Evolutionary conservation across 2,888 invertebrate genomes (phyloP).

Genomic region (Phytoseiulus persimilis): DNA sequence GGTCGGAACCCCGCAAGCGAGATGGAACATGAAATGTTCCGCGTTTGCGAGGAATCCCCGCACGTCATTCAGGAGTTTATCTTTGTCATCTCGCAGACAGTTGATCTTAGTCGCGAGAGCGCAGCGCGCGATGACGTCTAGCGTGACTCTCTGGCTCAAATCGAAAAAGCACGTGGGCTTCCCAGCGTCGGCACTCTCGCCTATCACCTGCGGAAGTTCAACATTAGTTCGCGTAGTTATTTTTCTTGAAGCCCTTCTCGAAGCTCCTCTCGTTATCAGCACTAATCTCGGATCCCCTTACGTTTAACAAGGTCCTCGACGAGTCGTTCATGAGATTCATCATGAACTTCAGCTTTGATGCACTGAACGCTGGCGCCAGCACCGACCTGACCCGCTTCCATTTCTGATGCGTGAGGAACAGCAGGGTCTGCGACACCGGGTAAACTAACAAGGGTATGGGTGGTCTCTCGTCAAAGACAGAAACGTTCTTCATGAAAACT

Average conservation of each 20-base stretch:
- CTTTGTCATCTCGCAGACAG: constrained; percentile 50
- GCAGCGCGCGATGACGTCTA: constrained; percentile 53
- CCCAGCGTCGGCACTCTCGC: neutral
- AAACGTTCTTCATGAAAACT: constrained; percentile 19
- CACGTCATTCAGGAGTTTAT: constrained; percentile 49
- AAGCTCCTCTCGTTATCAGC: too few species aligned
- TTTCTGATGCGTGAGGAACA: constrained; percentile 50
- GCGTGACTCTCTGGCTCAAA: constrained; percentile 52
- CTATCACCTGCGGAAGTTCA: constrained; percentile 6
- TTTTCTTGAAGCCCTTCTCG: too few species aligned
- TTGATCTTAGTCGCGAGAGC: constrained; percentile 52
- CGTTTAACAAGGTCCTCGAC: constrained; percentile 49
- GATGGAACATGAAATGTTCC: constrained; percentile 45
- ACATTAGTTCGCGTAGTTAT: constrained; percentile 42
- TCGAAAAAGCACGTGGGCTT: constrained; percentile 50
- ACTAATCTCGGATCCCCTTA: constrained; percentile 41
- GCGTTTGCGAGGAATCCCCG: constrained; percentile 47
- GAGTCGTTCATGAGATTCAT: constrained; percentile 51
- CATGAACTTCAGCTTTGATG: constrained; percentile 53
- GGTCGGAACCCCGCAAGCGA: constrained; percentile 46
- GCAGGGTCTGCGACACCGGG: constrained; percentile 41
- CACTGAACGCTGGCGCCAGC: constrained; percentile 53
- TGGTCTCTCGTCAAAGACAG: neutral
- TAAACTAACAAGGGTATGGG: neutral
- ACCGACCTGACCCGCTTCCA: constrained; percentile 54